Conservation (phyloP, 2,113 vertebrate genomes). For the Paradoxurus hermaphroditus region DNA sequence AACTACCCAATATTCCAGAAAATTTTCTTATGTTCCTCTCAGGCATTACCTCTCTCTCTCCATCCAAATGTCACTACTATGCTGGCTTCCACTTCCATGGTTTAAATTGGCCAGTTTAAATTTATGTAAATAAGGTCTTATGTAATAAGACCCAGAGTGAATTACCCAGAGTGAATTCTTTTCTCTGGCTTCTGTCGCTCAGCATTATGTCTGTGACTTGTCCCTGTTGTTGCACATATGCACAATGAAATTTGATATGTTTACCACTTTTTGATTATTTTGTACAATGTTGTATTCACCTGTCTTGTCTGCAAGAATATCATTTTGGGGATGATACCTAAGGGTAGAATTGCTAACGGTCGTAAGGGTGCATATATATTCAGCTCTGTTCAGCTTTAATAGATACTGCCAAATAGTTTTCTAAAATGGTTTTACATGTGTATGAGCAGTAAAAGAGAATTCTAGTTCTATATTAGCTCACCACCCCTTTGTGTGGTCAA, state of each 20-base stretch:
- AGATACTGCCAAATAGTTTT: neutral
- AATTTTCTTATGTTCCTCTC: neutral
- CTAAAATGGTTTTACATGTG: neutral
- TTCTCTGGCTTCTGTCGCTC: neutral
- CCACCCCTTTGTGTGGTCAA: neutral
- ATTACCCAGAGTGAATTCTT: neutral
- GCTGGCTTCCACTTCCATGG: neutral
- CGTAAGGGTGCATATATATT: neutral
- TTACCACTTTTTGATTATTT: neutral
- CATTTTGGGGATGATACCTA: neutral
- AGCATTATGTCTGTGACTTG: neutral
- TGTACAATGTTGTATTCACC: neutral
- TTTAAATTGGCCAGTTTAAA: neutral
- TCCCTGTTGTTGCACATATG: neutral
- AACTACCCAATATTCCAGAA: neutral
- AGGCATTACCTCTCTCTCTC: neutral
- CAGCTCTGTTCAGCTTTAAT: neutral
- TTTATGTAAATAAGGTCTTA: neutral
- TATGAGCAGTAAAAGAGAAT: neutral
- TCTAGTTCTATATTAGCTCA: neutral
- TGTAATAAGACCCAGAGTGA: neutral
- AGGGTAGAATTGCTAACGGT: neutral
- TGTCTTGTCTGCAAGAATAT: neutral
- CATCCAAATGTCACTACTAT: neutral
- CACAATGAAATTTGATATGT: neutral